Percentiles rank a stretch among this genome's conserved stretches.
Evolutionary conservation across 2,113 vertebrate species (phyloP).

Genomic region (Engraulis encrasicolus): DNA sequence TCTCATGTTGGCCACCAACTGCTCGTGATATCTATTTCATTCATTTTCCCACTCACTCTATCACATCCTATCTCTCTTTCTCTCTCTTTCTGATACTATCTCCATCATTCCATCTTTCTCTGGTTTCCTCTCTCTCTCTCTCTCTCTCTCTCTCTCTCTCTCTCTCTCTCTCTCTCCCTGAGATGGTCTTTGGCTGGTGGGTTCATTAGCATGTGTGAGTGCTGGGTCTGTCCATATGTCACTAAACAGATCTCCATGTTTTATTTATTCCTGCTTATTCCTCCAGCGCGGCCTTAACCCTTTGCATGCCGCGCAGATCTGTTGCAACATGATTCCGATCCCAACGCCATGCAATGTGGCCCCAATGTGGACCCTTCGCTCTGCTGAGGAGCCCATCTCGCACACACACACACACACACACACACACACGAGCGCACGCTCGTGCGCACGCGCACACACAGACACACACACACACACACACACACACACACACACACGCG

Average conservation of each 20-base stretch:
- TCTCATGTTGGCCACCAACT: no score
- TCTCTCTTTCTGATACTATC: background rate
- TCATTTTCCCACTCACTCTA: background rate
- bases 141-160: no score
- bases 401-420: no score
- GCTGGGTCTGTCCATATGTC: constrained; percentile 57
- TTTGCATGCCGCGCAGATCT: background rate
- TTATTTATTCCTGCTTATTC: constrained; percentile 59
- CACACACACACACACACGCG: no score
- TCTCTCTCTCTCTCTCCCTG: background rate
- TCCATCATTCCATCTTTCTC: no score
- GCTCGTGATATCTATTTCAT: no score
- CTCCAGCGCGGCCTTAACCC: constrained; percentile 22
- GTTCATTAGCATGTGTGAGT: constrained; percentile 57
- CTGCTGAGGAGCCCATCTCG: background rate
- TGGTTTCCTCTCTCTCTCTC: background rate
- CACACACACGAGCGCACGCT: no score
- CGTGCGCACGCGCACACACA: no score
- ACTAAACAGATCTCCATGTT: constrained; percentile 62
- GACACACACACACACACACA: no score
- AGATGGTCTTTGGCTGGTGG: background rate
- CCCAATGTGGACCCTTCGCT: background rate
- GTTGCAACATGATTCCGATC: background rate
- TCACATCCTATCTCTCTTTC: no score
- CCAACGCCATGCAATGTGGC: background rate